Evolutionary conservation across 2,888 invertebrate species (phyloP).

Genomic region (Meteorus colon): DNA sequence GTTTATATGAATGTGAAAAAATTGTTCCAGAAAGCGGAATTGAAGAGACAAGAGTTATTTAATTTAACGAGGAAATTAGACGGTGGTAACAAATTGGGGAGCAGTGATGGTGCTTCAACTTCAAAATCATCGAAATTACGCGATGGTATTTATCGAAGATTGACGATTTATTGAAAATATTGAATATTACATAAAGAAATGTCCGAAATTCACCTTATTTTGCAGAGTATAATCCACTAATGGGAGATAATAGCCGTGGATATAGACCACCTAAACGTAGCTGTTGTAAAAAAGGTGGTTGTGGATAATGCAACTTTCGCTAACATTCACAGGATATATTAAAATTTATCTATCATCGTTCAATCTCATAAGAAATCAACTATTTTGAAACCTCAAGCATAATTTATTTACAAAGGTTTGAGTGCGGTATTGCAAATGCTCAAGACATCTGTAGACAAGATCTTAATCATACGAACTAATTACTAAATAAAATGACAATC

Average conservation of each 20-base stretch:
- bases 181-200: no score
- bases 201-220: no score
- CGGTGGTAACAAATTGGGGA: slow-evolving; percentile 65
- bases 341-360: background rate
- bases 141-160: slow-evolving; percentile 48
- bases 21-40: slow-evolving; percentile 64
- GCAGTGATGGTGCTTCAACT: slow-evolving; percentile 44
- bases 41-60: slow-evolving; percentile 63
- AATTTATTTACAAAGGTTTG: background rate
- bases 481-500: background rate
- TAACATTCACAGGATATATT: background rate
- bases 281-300: slow-evolving; percentile 68
- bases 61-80: slow-evolving; percentile 65
- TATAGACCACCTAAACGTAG: slow-evolving; percentile 69
- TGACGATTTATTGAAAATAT: no score
- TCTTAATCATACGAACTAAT: background rate
- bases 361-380: background rate
- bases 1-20: slow-evolving; percentile 17
- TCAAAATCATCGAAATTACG: slow-evolving; percentile 51
- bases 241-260: slow-evolving; percentile 63
- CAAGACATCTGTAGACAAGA: no score
- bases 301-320: slow-evolving; percentile 60
- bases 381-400: background rate
- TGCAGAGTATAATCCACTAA: slow-evolving; percentile 70
- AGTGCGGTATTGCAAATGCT: background rate